Conservation (phyloP, 2,113 vertebrate genomes). For the Paralichthys olivaceus region DNA sequence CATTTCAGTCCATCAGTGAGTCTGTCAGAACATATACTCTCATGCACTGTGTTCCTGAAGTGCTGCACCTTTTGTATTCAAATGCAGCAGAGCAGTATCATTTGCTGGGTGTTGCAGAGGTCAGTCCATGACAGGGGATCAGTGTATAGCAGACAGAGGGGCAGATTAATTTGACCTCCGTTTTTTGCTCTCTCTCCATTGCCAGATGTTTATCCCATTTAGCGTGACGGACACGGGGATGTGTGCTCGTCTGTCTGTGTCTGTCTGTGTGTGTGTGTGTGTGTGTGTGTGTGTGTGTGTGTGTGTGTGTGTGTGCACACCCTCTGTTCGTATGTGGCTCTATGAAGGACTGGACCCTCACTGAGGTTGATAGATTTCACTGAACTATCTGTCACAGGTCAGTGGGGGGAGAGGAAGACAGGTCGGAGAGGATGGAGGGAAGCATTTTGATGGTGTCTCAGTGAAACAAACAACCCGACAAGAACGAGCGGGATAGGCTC, state of each 20-base stretch:
- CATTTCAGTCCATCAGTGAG: background rate
- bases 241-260: background rate
- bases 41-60: background rate
- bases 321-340: slow-evolving; percentile 38
- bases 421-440: slow-evolving; percentile 45
- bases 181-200: slow-evolving; percentile 43
- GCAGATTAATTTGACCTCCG: slow-evolving; percentile 72
- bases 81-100: slow-evolving; percentile 57
- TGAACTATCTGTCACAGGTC: slow-evolving; percentile 68
- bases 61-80: slow-evolving; percentile 57
- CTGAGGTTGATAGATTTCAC: slow-evolving; percentile 70
- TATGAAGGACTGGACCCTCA: slow-evolving; percentile 47
- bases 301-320: slow-evolving; percentile 1
- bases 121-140: slow-evolving; percentile 69
- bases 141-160: slow-evolving; percentile 64
- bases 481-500: slow-evolving; percentile 56
- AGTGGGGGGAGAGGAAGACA: slow-evolving; percentile 43
- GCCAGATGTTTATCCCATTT: slow-evolving; percentile 71
- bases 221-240: slow-evolving; percentile 56
- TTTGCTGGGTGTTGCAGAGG: slow-evolving; percentile 54
- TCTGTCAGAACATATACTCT: background rate
- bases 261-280: background rate
- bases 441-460: slow-evolving; percentile 69
- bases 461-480: slow-evolving; percentile 52
- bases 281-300: slow-evolving; percentile 32